Evolutionary conservation across 2,797 vertebrate species (phyloP).

Genomic region (Pipistrellus pipistrellus): DNA sequence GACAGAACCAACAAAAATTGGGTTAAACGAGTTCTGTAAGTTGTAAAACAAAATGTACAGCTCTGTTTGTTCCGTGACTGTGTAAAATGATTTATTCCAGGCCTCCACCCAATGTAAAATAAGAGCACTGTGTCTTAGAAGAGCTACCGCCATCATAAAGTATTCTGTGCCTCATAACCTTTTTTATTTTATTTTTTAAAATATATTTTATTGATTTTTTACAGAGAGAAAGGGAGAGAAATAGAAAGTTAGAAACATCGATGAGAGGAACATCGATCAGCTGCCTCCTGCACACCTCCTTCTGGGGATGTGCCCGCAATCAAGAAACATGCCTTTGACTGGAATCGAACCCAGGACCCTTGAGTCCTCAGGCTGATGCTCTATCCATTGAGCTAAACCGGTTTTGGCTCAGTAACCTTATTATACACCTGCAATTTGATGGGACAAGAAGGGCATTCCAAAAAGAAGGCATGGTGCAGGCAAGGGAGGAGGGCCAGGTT

Average conservation of each 20-base stretch:
- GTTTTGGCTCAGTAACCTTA: neutral
- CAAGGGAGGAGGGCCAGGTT: neutral
- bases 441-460: neutral
- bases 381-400: no score
- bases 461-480: fast-evolving
- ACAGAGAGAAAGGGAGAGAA: no score
- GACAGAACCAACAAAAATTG: neutral
- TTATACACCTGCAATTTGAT: neutral
- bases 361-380: no score
- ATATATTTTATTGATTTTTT: no score
- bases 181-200: neutral
- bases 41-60: neutral
- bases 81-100: conserved; percentile 5
- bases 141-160: neutral
- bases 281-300: no score
- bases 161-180: neutral
- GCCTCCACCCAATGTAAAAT: neutral
- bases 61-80: neutral
- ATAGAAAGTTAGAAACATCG: no score
- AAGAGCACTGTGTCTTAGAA: neutral
- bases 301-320: no score
- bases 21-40: neutral
- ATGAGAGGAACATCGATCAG: no score
- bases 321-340: no score
- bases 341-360: no score